Evolutionary conservation across 1,140 invertebrate species (phyloP), one percentile per base, ranked within the genome.

Genomic region (Drosophila pseudoananassae): DNA sequence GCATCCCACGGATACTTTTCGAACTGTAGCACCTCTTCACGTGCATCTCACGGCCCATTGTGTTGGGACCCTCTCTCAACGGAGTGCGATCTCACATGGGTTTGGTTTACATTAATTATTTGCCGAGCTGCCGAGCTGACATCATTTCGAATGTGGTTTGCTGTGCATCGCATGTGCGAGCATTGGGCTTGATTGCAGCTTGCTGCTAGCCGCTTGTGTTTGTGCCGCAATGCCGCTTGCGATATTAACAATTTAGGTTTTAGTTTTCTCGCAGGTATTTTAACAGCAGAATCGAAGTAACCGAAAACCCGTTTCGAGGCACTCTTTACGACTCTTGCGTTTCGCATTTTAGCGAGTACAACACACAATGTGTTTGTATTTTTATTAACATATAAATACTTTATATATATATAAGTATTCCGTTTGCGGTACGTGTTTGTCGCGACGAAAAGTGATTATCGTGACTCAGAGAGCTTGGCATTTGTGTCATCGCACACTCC

Each of bases 391-490:
- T 74, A 74, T 53, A 68, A 73, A 66, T 65, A 77, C 68, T 56
- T 55, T 46, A 36, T 33, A 10, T 76, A 58, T 55, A 64, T 55
- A 20, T 31, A 43, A 10, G 14, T 56, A 58, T 69, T 57, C 47
- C 64, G 29, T 14, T 74, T 63, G 60, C 46, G 49, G 66, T 76
- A 84, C 81, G 81, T 87, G 81, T 87, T 85, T 81, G 83, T 76
- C 64, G 78, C 77, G 53, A 56, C 78, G 57, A 72, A 69, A 69
- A 70, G 56, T 84, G 80, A 88, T 88, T 88, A 87, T 79, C 79
- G 83, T 88, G 83, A 88, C 83, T 88, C 83, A 88, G 66, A 79
- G 78, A 63, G 84, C 87, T 83, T 83, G 84, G 78, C 76, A 88
- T 89, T 88, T 88, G 71, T 64, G 55, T 64, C 75, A 83, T 85